Conservation (phyloP, 2,113 vertebrate genomes). For the Xerus inauris region DNA sequence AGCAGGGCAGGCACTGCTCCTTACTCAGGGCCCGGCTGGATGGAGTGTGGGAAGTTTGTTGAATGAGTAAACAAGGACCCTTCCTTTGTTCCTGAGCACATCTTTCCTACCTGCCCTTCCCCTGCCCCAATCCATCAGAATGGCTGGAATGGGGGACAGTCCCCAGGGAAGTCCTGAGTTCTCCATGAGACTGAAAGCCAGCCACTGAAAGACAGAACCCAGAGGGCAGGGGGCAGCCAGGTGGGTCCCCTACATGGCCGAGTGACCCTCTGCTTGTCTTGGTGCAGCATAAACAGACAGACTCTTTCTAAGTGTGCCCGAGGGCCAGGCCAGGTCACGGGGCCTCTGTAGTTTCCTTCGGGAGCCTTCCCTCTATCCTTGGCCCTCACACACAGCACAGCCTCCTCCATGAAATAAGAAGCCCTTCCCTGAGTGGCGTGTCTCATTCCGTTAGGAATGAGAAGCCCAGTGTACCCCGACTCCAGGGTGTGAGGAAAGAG, state of each 20-base stretch:
- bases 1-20: background rate
- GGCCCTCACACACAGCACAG: fast-evolving
- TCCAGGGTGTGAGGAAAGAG: fast-evolving
- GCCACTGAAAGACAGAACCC: background rate
- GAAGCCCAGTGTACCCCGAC: background rate
- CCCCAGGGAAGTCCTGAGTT: background rate
- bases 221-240: background rate
- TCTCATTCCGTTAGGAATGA: fast-evolving
- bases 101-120: too few relatives aligned
- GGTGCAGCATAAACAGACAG: fast-evolving
- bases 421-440: fast-evolving
- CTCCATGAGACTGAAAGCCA: background rate
- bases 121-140: background rate
- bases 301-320: background rate
- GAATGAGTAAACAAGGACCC: background rate
- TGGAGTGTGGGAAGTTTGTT: too few relatives aligned
- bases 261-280: background rate
- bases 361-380: background rate
- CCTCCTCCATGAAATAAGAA: background rate
- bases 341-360: background rate
- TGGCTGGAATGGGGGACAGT: background rate
- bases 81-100: background rate
- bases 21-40: background rate
- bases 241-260: fast-evolving
- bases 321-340: background rate